A percentile compares a stretch with the other conserved stretches of the same genome.
These are phyloP conservation scores for Sander vitreus DNA, from an alignment of 2,113 vertebrate species.

Conservation along the genomic window DNA sequence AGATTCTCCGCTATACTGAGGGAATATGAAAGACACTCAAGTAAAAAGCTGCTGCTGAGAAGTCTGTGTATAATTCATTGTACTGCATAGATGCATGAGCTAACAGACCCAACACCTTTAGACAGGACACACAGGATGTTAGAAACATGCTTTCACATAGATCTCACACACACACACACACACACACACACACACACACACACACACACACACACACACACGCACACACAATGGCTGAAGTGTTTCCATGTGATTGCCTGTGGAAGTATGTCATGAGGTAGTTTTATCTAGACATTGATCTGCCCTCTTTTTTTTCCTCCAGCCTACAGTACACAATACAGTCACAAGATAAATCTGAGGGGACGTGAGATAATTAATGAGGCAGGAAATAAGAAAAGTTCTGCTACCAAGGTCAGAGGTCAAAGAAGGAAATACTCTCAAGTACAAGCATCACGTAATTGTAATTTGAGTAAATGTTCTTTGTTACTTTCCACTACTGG, in stretches of 20 bases:
- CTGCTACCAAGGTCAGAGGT: too few species aligned
- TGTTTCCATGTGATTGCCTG: slow-evolving; percentile 47
- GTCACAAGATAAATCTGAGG: neutral
- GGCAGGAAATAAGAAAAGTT: neutral
- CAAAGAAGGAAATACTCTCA: too few species aligned
- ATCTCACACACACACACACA: neutral
- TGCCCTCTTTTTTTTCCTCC: slow-evolving; percentile 28
- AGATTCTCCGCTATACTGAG: slow-evolving; percentile 38
- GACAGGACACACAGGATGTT: neutral
- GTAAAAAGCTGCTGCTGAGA: slow-evolving; percentile 52
- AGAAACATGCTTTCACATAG: neutral
- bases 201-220: neutral
- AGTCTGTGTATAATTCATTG: slow-evolving; percentile 45
- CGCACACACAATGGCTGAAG: slow-evolving; percentile 4
- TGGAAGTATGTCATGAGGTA: slow-evolving; percentile 43
- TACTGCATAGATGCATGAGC: slow-evolving; percentile 39
- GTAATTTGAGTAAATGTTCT: neutral
- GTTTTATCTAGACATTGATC: slow-evolving; percentile 48
- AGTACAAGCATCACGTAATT: too few species aligned
- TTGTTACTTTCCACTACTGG: neutral
- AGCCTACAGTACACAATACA: neutral
- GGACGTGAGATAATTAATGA: neutral
- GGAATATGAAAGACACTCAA: slow-evolving; percentile 47
- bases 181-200: neutral
- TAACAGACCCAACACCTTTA: slow-evolving; percentile 3